phyloP scores from a whole-genome alignment of 2,888 invertebrate species.

The Synanthedon formicaeformis region DNA sequence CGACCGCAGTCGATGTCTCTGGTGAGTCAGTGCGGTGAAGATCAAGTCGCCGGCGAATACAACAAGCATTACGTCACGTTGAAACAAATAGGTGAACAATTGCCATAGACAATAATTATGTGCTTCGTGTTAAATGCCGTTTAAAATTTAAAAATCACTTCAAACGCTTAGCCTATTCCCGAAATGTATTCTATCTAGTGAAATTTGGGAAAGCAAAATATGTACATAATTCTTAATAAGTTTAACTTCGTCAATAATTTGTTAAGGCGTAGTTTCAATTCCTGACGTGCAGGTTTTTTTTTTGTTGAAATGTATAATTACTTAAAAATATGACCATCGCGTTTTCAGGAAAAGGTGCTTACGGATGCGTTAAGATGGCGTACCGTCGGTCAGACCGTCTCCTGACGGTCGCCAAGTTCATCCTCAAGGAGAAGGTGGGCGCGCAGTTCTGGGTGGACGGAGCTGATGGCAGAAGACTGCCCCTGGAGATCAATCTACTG shows the following conservation, averaged over 20 bases:
- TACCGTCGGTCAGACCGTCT: constrained; percentile 71
- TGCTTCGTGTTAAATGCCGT: too few relatives aligned
- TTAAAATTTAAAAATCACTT: too few relatives aligned
- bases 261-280: too few relatives aligned
- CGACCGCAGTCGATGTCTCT: constrained; percentile 69
- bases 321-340: neutral
- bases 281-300: neutral
- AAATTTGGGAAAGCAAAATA: too few relatives aligned
- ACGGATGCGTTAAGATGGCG: constrained; percentile 79
- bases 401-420: constrained; percentile 78
- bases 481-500: constrained; percentile 76
- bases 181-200: neutral
- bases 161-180: too few relatives aligned
- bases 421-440: constrained; percentile 76
- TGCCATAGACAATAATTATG: too few relatives aligned
- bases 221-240: too few relatives aligned
- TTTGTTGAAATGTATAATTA: neutral
- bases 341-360: constrained; percentile 72
- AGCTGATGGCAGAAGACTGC: constrained; percentile 64
- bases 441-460: constrained; percentile 74
- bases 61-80: constrained; percentile 71
- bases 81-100: constrained; percentile 71
- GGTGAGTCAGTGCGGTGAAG: constrained; percentile 67
- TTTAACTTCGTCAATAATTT: too few relatives aligned
- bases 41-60: constrained; percentile 69